phyloP scores from a whole-genome alignment of 2,113 vertebrate species.

The Cynopterus brachyotis region DNA sequence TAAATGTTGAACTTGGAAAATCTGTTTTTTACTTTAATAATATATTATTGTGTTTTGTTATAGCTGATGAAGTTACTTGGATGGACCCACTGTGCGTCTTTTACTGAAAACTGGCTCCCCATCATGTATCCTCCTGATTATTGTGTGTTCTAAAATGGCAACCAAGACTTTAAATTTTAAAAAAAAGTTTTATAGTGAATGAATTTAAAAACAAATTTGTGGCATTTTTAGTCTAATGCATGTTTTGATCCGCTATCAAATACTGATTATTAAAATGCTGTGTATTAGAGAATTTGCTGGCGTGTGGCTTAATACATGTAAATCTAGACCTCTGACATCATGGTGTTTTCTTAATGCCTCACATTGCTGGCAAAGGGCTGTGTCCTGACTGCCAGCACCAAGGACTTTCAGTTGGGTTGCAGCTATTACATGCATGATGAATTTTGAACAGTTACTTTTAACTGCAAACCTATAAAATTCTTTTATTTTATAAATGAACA shows the following conservation, averaged over 20 bases:
- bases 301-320: slow-evolving; percentile 83
- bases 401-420: slow-evolving; percentile 76
- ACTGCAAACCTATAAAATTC: slow-evolving; percentile 82
- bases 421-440: slow-evolving; percentile 80
- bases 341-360: slow-evolving; percentile 77
- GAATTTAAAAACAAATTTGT: slow-evolving; percentile 78
- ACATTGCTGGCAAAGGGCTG: slow-evolving; percentile 78
- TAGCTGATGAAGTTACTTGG: slow-evolving; percentile 96
- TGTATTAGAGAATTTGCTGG: slow-evolving; percentile 84
- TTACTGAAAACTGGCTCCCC: slow-evolving; percentile 96
- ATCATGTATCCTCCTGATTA: slow-evolving; percentile 97
- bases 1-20: neutral
- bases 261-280: slow-evolving; percentile 80
- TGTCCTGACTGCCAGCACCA: slow-evolving; percentile 73
- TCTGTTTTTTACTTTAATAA: neutral
- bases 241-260: slow-evolving; percentile 83
- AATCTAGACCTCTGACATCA: slow-evolving; percentile 69
- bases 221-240: slow-evolving; percentile 84
- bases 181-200: slow-evolving; percentile 81
- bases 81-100: slow-evolving; percentile 95
- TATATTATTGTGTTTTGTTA: slow-evolving; percentile 49
- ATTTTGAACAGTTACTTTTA: slow-evolving; percentile 83
- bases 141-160: slow-evolving; percentile 90
- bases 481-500: slow-evolving; percentile 86
- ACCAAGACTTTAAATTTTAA: slow-evolving; percentile 70